Conservation (phyloP, 2,797 vertebrate genomes). For the Oryzias sinensis region DNA sequence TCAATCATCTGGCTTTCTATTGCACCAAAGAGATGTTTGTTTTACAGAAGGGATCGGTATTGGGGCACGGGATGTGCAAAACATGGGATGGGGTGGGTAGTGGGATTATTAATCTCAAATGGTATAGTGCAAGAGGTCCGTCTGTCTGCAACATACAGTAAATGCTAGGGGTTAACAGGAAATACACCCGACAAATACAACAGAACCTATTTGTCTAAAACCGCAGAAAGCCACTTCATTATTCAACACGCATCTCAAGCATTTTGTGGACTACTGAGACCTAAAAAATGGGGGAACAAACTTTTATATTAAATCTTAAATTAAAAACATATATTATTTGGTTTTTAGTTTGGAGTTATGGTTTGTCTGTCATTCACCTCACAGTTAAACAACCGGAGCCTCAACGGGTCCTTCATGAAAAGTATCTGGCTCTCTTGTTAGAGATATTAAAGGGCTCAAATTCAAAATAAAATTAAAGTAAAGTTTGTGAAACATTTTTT, state of each 20-base stretch:
- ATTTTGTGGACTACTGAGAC: no score
- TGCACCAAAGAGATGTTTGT: conserved; percentile 68
- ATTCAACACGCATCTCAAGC: no score
- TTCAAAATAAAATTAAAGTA: conserved; percentile 1
- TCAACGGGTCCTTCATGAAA: conserved; percentile 48
- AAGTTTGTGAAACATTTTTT: conserved; percentile 5
- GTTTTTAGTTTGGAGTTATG: no score
- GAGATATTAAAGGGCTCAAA: conserved; percentile 14
- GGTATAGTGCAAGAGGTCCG: conserved; percentile 69
- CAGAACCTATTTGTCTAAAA: conserved; percentile 31
- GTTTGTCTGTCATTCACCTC: conserved; percentile 1
- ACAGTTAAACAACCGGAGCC: neutral
- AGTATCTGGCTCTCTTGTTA: conserved; percentile 25
- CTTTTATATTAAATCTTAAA: no score
- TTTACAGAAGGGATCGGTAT: conserved; percentile 65
- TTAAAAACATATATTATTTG: no score
- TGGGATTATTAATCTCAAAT: conserved; percentile 65
- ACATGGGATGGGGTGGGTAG: conserved; percentile 30
- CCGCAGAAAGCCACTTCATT: no score
- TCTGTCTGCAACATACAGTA: conserved; percentile 49
- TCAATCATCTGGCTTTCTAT: conserved; percentile 72
- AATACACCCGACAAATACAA: conserved; percentile 20
- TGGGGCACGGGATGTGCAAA: conserved; percentile 70
- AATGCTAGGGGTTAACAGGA: conserved; percentile 57
- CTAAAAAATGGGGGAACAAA: no score